phyloP scores from a whole-genome alignment of 2,113 vertebrate species.

The Gavialis gangeticus region DNA sequence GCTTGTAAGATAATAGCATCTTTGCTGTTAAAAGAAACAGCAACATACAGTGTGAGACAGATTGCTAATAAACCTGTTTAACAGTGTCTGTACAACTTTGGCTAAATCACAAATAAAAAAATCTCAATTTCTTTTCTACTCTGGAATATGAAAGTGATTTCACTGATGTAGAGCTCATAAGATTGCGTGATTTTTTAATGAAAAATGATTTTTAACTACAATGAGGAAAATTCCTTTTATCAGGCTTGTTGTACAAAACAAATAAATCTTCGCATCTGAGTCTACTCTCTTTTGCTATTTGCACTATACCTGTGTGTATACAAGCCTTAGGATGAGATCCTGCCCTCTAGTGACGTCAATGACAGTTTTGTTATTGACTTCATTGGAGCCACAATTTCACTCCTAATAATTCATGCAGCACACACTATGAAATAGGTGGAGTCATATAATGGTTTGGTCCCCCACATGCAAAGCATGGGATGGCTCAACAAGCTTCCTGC shows the following conservation, averaged over 20 bases:
- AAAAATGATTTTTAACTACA: constrained; percentile 22
- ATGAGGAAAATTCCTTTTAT: constrained; percentile 5
- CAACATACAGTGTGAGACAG: constrained; percentile 53
- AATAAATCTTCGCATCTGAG: background rate
- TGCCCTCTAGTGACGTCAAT: background rate
- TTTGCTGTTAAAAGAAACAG: constrained; percentile 69
- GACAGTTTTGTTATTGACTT: background rate
- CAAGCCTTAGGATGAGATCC: background rate
- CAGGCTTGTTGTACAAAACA: background rate
- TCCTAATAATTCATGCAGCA: background rate
- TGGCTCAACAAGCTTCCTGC: background rate
- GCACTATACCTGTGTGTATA: background rate
- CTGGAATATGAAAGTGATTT: constrained; percentile 8
- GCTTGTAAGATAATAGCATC: constrained; percentile 49
- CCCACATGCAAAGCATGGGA: background rate
- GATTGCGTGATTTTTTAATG: constrained; percentile 2
- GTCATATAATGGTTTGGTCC: background rate
- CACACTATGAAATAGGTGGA: background rate
- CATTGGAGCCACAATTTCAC: background rate
- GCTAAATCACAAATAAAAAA: constrained; percentile 2
- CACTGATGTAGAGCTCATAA: background rate
- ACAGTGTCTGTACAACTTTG: constrained; percentile 24
- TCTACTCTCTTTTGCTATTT: background rate
- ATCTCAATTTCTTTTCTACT: background rate
- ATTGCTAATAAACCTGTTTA: constrained; percentile 55